Base-by-base conservation (phyloP, 2,888 invertebrate species). In the Trichopria drosophilae region DNA sequence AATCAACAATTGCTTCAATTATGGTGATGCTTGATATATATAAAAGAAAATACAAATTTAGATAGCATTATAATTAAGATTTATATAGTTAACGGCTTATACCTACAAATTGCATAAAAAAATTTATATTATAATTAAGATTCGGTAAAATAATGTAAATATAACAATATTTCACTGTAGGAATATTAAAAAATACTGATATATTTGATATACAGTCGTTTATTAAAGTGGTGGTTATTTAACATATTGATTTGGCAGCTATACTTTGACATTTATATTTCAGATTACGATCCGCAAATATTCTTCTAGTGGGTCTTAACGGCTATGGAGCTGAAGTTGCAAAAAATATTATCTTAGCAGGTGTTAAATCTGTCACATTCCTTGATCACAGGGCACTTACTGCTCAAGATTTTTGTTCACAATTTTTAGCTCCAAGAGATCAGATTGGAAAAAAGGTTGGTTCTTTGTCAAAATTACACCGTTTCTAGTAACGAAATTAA, bases 281-380 rank as follows among this genome's bases (percentile, higher is more conserved):
- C 66, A 90, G 90, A 50, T 79, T 99, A 61, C 84, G 96, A 49
- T 84, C 88, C 34, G 85, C 96, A 0, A 87, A 86, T 74, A 85
- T 98, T 51, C 79, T 99, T 26, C 79, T 99, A 49, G 87, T 93
- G 63, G 95, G 96, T 4, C 65, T 96, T 20, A 84, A 86, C 69
- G 96, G 96, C 4, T 80, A 97, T 20, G 97, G 95, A 16, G 94
- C 96, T 6, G 99, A 99, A 81, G 85, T 94, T 31, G 91, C 93
- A 1, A 99, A 99, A 76, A 99, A 99, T 76, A 85, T 95, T 39
- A 87, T 98, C 63, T 78, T 98, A 19, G 87, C 93, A 18, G 99
- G 99, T 37, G 88, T 99, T 1, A 91, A 94, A 68, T 86, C 90
- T 18, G 81, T 98, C 1, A 90, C 88, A 48, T 79, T 97, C 49